phyloP scores from a whole-genome alignment of 2,797 vertebrate species.

The Mormyrops attenuatus region DNA sequence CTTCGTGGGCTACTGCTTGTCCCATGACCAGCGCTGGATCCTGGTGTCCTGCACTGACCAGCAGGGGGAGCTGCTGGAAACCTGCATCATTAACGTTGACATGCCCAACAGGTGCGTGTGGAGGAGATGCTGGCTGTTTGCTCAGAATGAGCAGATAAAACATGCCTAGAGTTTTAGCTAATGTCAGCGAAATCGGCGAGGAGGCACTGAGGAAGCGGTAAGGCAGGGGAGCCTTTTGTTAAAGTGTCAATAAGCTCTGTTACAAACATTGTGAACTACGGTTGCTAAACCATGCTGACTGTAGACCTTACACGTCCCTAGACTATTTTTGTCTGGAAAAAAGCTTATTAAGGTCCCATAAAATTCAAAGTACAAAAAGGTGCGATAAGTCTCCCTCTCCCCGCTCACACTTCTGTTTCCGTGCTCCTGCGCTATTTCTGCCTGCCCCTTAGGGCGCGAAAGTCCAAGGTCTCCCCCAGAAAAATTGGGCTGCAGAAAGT shows the following conservation, averaged over 20 bases:
- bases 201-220: not conserved
- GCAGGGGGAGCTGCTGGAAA: constrained; percentile 88
- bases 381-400: not conserved
- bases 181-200: not conserved
- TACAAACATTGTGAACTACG: not conserved
- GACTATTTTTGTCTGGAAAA: not conserved
- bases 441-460: constrained; percentile 66
- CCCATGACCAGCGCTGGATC: constrained; percentile 96
- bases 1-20: constrained; percentile 92
- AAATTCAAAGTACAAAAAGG: constrained; percentile 10
- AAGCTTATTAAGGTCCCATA: not conserved
- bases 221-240: not conserved
- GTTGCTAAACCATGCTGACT: not conserved
- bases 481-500: constrained; percentile 93
- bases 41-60: constrained; percentile 95
- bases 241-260: not conserved
- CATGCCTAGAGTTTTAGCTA: not conserved
- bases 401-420: not conserved
- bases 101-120: constrained; percentile 81
- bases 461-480: constrained; percentile 84
- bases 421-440: not conserved
- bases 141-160: not conserved
- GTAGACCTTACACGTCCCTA: not conserved
- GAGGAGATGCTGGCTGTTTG: not conserved
- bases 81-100: constrained; percentile 89